Conservation (phyloP, 1,140 invertebrate species). For the Xylocopa sonorina region DNA sequence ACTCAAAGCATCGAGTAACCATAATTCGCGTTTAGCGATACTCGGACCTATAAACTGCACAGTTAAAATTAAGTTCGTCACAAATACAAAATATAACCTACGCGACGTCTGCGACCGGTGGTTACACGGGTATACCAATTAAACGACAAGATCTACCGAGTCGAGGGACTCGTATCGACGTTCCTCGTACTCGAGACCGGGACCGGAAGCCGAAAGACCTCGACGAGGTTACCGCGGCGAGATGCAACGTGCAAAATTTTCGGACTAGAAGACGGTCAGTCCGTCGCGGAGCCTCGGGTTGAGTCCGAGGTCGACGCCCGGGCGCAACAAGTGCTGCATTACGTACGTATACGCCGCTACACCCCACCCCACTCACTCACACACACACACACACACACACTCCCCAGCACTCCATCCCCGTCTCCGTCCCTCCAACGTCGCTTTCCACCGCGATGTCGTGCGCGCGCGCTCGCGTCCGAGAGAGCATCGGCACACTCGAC, state of each 20-base stretch:
- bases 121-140: too few species aligned
- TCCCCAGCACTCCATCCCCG: slow-evolving; percentile 31
- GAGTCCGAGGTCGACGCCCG: slow-evolving; percentile 66
- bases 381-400: slow-evolving; percentile 34
- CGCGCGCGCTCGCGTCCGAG: slow-evolving; percentile 33
- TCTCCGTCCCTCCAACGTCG: slow-evolving; percentile 17
- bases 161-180: not conserved
- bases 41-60: too few species aligned
- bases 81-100: too few species aligned
- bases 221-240: slow-evolving; percentile 18
- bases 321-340: slow-evolving; percentile 72
- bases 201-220: slow-evolving; percentile 33
- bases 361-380: slow-evolving; percentile 43
- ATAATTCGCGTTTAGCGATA: too few species aligned
- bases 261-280: slow-evolving; percentile 56
- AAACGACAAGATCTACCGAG: too few species aligned
- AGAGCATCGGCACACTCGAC: slow-evolving; percentile 24
- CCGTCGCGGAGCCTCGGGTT: slow-evolving; percentile 64
- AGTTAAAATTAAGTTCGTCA: too few species aligned
- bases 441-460: slow-evolving; percentile 43
- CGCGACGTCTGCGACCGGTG: too few species aligned
- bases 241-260: slow-evolving; percentile 52
- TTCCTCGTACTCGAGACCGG: not conserved
- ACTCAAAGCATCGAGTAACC: too few species aligned
- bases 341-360: slow-evolving; percentile 55